Evolutionary conservation across 2,113 vertebrate species (phyloP), one percentile per base, ranked within the genome.

Genomic region (Cathartes aura): DNA sequence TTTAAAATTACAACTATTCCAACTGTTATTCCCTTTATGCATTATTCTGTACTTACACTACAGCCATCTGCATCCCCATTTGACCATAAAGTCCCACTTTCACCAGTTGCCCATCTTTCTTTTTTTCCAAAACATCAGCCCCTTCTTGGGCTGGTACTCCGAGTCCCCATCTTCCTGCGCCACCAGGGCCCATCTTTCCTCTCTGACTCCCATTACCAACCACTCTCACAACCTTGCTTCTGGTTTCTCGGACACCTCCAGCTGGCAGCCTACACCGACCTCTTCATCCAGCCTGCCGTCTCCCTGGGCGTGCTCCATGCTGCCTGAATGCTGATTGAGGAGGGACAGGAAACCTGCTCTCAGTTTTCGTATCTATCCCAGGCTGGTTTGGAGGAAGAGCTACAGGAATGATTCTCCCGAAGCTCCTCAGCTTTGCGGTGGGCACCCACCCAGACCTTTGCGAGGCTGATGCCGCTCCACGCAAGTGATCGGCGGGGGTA

Each of bases 401-500:
- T 62, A 13, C 36, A 52, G 36, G 40, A 42, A 45, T 74, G 3
- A 27, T 76, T 63, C 53, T 74, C 32, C 55, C 2, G 3, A 7
- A 89, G 36, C 27, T 62, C 58, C 26, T 59, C 50, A 76, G 43
- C 23, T 30, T 27, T 67, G 14, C 9, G 23, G 10, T 62, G 45
- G 47, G 50, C 23, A 23, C 40, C 9, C 42, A 47, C 15, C 17
- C 60, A 23, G 23, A 12, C 15, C 29, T 53, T 24, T 27, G n/a
- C 15, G 12, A 64, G 43, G 36, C 17, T 81, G 68, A 29, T 3
- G 8, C 9, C 5, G 2, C 24, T 58, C 36, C 36, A 16, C 2
- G 4, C 23, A n/a, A 40, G 34, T 30, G 6, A 24, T 67, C 3
- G 1, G 6, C 0, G 0, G 34, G 38, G 42, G 9, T 19, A 13